Evolutionary conservation across 1,140 invertebrate species (phyloP).

Genomic region (Ceratoteleas bidentatus): DNA sequence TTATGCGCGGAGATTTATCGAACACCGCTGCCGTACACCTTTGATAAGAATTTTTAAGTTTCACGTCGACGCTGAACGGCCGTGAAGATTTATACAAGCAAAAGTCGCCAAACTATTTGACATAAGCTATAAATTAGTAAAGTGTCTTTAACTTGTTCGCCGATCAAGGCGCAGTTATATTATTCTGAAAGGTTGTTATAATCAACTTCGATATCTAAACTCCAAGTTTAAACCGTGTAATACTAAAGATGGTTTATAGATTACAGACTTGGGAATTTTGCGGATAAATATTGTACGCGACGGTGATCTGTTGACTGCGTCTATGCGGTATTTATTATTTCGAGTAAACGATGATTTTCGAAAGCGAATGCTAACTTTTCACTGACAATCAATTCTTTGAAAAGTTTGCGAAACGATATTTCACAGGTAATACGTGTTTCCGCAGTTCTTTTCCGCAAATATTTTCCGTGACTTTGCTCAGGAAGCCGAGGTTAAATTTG

Average conservation of each 20-base stretch:
- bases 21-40: not conserved
- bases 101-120: constrained; percentile 22
- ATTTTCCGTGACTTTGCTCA: constrained; percentile 4
- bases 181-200: constrained; percentile 36
- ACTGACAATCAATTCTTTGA: not conserved
- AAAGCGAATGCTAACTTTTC: not conserved
- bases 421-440: not conserved
- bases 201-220: constrained; percentile 45
- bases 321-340: not conserved
- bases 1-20: not conserved
- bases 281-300: constrained; percentile 2
- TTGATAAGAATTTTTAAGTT: constrained; percentile 1
- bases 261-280: not conserved
- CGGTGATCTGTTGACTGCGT: not conserved
- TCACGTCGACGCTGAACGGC: not conserved
- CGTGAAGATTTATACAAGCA: constrained; percentile 1
- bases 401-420: constrained; percentile 9
- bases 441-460: not conserved
- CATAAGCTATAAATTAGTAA: constrained; percentile 30
- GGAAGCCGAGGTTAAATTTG: constrained; percentile 7
- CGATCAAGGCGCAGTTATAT: constrained; percentile 22
- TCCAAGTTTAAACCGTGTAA: constrained; percentile 18
- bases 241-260: constrained; percentile 20
- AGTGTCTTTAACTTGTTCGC: constrained; percentile 30
- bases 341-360: not conserved